Evolutionary conservation across 2,113 vertebrate genomes (phyloP).

Genomic region (Nymphicus hollandicus): DNA sequence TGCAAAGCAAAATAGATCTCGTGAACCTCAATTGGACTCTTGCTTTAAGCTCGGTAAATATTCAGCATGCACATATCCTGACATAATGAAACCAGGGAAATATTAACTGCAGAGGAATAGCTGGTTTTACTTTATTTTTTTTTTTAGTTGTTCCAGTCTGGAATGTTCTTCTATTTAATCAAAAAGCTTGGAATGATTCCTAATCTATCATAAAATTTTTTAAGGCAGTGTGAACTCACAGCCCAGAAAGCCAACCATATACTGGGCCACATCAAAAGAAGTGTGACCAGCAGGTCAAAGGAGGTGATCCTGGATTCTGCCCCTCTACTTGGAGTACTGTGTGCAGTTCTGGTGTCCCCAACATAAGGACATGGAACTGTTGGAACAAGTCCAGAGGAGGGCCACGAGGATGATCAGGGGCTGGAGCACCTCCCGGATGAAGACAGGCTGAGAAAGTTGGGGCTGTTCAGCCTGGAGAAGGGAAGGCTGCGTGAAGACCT

Average conservation of each 20-base stretch:
- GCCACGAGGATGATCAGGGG: not conserved
- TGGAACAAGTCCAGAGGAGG: not conserved
- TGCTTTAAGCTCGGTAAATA: conserved; percentile 57
- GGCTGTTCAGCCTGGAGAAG: no score
- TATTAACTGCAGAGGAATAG: conserved; percentile 8
- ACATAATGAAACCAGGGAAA: conserved; percentile 43
- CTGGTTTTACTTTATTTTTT: not conserved
- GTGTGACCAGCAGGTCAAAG: not conserved
- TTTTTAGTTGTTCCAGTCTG: not conserved
- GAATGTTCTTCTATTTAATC: conserved; percentile 67
- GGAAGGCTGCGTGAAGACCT: no score
- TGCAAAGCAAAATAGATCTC: conserved; percentile 38
- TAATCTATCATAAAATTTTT: conserved; percentile 67
- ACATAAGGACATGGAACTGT: not conserved
- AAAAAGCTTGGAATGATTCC: conserved; percentile 64
- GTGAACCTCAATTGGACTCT: conserved; percentile 12
- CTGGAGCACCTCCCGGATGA: not conserved
- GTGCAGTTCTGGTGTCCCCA: not conserved
- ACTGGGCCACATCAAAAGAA: not conserved
- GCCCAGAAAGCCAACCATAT: not conserved
- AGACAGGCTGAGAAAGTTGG: not conserved
- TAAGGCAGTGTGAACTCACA: conserved; percentile 46
- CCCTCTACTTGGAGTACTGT: not conserved
- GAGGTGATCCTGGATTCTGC: not conserved
- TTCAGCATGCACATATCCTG: conserved; percentile 1